Evolutionary conservation across 2,797 vertebrate species (phyloP).

Genomic region (Cossypha caffra): DNA sequence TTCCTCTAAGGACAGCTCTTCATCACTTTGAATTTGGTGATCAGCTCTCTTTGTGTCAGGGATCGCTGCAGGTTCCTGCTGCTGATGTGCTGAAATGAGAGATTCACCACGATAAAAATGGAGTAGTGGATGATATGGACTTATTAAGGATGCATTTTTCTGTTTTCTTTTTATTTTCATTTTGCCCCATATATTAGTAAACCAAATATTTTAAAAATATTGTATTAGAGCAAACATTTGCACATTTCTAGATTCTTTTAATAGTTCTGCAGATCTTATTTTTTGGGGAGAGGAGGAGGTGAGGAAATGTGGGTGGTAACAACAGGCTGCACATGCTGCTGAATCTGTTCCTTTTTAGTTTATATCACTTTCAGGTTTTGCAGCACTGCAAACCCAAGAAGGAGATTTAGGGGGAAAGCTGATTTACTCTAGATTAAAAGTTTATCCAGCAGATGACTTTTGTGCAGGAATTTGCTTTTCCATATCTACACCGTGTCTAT

Average conservation of each 20-base stretch:
- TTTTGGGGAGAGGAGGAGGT: not conserved
- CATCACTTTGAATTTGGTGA: not conserved
- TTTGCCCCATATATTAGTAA: not conserved
- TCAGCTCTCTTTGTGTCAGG: not conserved
- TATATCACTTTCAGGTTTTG: not conserved
- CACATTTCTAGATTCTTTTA: not conserved
- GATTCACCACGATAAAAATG: not conserved
- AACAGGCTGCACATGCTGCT: not conserved
- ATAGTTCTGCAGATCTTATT: not conserved
- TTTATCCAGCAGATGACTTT: not conserved
- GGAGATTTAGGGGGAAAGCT: not conserved
- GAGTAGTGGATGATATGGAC: accelerated
- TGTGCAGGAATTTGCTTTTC: not conserved
- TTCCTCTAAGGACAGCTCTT: not conserved
- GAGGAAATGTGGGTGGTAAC: not conserved
- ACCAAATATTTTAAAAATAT: not conserved
- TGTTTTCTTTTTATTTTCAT: not conserved
- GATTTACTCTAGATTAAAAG: not conserved
- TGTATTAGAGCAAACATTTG: not conserved
- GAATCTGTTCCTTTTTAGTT: not conserved
- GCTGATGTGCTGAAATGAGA: not conserved
- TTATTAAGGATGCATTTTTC: not conserved
- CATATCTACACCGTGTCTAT: not conserved
- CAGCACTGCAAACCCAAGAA: not conserved
- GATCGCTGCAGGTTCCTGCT: not conserved